A percentile compares a stretch with the other conserved stretches of the same genome.
These are phyloP conservation scores for Erythrocercus mccallii DNA, from an alignment of 2,113 vertebrate species.

Conservation along the genomic window DNA sequence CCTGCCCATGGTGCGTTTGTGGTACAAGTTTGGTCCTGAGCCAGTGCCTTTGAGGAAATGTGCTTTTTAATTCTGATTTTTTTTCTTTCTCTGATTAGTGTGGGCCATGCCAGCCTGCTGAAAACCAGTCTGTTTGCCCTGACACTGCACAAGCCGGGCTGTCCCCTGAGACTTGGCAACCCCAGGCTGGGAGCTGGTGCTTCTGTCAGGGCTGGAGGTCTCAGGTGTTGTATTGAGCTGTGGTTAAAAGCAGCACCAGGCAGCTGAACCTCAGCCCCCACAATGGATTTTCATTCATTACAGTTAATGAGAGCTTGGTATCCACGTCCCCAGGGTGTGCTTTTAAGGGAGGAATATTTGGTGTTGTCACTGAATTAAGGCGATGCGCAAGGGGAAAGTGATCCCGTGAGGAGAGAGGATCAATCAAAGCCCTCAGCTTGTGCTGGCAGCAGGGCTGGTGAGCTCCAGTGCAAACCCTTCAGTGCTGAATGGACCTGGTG, in stretches of 20 bases:
- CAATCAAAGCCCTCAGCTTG: neutral
- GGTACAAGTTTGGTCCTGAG: neutral
- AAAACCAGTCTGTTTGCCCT: neutral
- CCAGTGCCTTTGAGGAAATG: neutral
- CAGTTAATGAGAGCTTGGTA: neutral
- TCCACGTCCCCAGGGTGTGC: neutral
- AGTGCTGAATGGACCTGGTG: neutral
- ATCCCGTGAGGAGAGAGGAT: neutral
- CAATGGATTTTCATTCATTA: neutral
- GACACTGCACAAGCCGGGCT: neutral
- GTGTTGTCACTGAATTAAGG: neutral
- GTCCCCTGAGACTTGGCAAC: neutral
- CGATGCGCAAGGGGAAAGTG: neutral
- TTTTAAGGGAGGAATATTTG: neutral
- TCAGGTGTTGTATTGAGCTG: neutral
- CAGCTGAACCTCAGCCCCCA: neutral
- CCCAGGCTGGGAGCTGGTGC: neutral
- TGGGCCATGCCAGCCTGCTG: neutral
- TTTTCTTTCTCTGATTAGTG: neutral
- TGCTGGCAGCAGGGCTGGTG: neutral
- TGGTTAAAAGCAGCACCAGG: neutral
- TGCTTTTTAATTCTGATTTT: neutral
- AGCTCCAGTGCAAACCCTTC: neutral
- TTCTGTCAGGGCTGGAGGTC: neutral
- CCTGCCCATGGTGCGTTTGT: accelerated